Evolutionary conservation across 2,113 vertebrate species (phyloP).

Genomic region (Haplochromis burtoni): DNA sequence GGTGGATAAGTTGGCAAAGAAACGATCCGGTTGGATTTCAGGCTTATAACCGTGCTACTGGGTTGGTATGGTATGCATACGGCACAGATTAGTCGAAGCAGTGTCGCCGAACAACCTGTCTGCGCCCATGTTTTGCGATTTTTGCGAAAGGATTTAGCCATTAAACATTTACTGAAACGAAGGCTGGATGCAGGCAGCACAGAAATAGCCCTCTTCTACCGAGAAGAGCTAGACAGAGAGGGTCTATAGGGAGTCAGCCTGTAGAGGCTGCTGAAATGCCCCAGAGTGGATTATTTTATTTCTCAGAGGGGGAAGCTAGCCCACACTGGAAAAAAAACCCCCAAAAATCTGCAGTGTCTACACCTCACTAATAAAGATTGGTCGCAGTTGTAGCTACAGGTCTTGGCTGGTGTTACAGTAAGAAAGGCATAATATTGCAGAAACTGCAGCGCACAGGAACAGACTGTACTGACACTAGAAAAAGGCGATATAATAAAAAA

Average conservation of each 20-base stretch:
- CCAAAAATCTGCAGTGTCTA: not conserved
- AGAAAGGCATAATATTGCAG: not conserved
- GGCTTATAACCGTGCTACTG: not conserved
- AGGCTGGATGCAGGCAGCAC: not conserved
- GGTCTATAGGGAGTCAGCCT: not conserved
- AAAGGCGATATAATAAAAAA: not conserved
- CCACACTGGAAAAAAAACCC: accelerated
- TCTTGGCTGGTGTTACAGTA: not conserved
- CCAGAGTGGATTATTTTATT: not conserved
- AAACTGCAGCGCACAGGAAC: not conserved
- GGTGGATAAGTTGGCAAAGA: not conserved
- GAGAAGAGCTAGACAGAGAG: not conserved
- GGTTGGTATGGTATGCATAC: not conserved
- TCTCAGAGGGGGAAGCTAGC: not conserved
- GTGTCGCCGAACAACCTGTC: not conserved
- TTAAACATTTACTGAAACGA: not conserved
- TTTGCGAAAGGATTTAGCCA: not conserved
- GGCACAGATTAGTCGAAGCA: not conserved
- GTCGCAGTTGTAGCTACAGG: not conserved
- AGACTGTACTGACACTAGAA: not conserved
- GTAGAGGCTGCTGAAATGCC: not conserved
- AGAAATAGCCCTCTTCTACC: not conserved
- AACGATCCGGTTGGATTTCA: not conserved
- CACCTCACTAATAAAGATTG: not conserved
- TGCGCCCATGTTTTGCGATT: constrained; percentile 21